Evolutionary conservation across 1,140 invertebrate genomes (phyloP).

Genomic region (Heliconius melpomene): DNA sequence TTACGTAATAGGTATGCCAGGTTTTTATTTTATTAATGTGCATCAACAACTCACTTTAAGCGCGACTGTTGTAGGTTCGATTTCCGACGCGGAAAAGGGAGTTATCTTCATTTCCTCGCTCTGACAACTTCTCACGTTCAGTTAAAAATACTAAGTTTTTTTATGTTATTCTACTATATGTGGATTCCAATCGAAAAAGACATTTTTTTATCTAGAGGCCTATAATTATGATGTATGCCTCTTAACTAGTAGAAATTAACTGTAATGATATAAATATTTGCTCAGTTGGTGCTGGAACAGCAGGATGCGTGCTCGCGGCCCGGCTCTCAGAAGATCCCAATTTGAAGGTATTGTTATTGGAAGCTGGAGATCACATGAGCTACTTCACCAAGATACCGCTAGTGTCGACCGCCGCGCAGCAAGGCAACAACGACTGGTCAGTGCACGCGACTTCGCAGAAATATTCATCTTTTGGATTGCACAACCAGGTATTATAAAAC

Average conservation of each 20-base stretch:
- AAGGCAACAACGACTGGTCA: slow-evolving; percentile 84
- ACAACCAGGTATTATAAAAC: slow-evolving; percentile 76
- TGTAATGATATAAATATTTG: neutral
- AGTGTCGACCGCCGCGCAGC: slow-evolving; percentile 84
- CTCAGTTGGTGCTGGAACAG: slow-evolving; percentile 89
- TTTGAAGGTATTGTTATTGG: slow-evolving; percentile 84
- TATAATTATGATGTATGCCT: neutral
- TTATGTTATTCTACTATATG: too few species aligned
- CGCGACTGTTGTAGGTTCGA: too few species aligned
- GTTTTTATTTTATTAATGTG: too few species aligned
- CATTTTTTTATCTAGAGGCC: too few species aligned
- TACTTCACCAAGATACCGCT: slow-evolving; percentile 84
- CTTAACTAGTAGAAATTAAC: too few species aligned
- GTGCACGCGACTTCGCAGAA: slow-evolving; percentile 84
- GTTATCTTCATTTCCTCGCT: too few species aligned
- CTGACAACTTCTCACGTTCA: too few species aligned
- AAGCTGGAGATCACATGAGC: slow-evolving; percentile 86
- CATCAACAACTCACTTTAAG: too few species aligned
- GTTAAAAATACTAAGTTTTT: too few species aligned
- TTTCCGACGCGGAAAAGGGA: too few species aligned
- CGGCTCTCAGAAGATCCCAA: slow-evolving; percentile 83
- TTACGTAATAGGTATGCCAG: too few species aligned
- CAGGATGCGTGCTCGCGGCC: slow-evolving; percentile 89
- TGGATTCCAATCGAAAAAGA: too few species aligned
- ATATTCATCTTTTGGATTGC: slow-evolving; percentile 84